A percentile compares a stretch with the other conserved stretches of the same genome.
Conservation (phyloP, 2,113 vertebrate genomes). For the Ctenodactylus gundi region DNA sequence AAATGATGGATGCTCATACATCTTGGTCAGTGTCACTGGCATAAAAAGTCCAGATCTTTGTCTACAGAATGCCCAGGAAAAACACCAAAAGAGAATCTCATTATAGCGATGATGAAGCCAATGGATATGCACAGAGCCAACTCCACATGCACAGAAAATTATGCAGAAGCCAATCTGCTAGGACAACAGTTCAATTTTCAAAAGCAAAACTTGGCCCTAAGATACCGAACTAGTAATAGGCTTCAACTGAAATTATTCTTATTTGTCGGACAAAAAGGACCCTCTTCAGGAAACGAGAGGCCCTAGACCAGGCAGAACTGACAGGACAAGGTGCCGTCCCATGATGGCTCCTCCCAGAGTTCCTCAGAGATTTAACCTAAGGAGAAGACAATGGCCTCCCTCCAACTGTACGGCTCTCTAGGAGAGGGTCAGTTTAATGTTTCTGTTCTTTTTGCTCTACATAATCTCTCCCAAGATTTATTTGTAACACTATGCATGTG, state of each 20-base stretch:
- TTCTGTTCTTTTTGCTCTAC: neutral
- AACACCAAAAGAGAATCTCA: constrained; percentile 46
- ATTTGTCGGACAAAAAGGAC: neutral
- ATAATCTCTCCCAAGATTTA: neutral
- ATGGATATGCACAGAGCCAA: neutral
- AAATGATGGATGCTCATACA: neutral
- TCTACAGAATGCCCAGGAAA: constrained; percentile 52
- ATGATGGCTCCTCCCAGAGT: fast-evolving
- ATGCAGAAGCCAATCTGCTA: neutral
- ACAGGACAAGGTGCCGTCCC: neutral
- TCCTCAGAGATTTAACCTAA: neutral
- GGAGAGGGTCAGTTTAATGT: neutral
- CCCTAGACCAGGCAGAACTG: neutral
- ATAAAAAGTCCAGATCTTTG: neutral
- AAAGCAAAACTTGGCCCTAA: constrained; percentile 25
- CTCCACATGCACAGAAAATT: neutral
- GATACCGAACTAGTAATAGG: neutral
- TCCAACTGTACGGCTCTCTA: neutral
- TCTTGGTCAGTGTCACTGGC: constrained; percentile 4
- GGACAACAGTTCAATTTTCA: constrained; percentile 34
- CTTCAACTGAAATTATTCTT: constrained; percentile 41
- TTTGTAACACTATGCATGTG: neutral
- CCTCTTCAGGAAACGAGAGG: neutral
- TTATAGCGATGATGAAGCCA: constrained; percentile 23
- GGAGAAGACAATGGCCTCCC: neutral